Evolutionary conservation across 2,113 vertebrate species (phyloP).

Genomic region (Anhinga rufa): DNA sequence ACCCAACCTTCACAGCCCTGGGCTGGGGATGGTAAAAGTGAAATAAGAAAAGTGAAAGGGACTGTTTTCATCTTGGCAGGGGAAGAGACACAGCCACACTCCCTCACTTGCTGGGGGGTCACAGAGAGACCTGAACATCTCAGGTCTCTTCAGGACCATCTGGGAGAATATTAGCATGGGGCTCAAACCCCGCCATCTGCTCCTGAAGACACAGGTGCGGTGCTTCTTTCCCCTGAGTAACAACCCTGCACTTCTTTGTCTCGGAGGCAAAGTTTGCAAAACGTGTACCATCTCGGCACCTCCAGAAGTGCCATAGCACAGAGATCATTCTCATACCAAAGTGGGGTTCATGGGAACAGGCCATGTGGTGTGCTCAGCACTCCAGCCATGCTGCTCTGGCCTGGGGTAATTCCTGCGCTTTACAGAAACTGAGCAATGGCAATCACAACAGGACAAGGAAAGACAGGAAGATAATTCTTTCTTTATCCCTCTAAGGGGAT

Average conservation of each 20-base stretch:
- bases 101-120: not conserved
- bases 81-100: not conserved
- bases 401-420: not conserved
- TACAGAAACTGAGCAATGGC: not conserved
- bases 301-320: not conserved
- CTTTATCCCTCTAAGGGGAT: not conserved
- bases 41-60: not conserved
- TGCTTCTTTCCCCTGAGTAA: not conserved
- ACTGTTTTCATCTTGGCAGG: not conserved
- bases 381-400: not conserved
- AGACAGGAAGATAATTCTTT: not conserved
- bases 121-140: not conserved
- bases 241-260: not conserved
- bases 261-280: not conserved
- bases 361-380: not conserved
- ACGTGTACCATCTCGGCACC: not conserved
- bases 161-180: not conserved
- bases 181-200: not conserved
- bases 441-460: not conserved
- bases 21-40: not conserved
- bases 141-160: not conserved
- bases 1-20: not conserved
- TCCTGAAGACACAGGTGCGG: not conserved
- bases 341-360: not conserved
- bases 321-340: not conserved